A percentile compares a stretch with the other conserved stretches of the same genome.
phyloP scores from a whole-genome alignment of 2,797 vertebrate species.

The Macropus fuliginosus region DNA sequence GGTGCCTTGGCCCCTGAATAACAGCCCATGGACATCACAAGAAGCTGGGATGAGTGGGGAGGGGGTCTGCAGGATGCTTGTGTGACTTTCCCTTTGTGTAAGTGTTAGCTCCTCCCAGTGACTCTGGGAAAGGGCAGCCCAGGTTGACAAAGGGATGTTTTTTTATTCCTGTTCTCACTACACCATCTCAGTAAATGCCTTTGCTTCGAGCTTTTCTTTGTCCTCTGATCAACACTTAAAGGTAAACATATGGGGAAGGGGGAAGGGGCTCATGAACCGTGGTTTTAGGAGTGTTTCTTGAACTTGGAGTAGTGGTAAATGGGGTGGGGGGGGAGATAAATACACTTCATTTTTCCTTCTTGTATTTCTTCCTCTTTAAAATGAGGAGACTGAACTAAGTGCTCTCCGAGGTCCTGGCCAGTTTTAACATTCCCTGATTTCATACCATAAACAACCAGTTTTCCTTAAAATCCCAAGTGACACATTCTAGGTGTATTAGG shows the following conservation, averaged over 20 bases:
- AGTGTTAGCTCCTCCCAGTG: background rate
- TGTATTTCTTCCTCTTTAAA: background rate
- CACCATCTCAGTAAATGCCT: background rate
- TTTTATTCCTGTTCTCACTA: background rate
- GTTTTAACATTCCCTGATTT: background rate
- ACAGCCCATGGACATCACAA: background rate
- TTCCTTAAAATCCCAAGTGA: background rate
- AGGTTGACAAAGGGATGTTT: background rate
- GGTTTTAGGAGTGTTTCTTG: too few relatives aligned
- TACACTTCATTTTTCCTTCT: background rate
- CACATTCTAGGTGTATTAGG: background rate
- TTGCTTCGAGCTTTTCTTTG: background rate
- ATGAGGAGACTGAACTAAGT: background rate
- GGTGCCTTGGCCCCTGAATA: background rate
- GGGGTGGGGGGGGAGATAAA: background rate
- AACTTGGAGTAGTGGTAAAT: background rate
- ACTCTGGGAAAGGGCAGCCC: background rate
- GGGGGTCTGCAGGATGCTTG: background rate
- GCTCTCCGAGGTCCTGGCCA: background rate
- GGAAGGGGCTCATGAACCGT: background rate
- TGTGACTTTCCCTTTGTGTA: background rate
- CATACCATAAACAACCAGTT: background rate
- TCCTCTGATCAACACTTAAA: background rate
- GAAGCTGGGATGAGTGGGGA: background rate
- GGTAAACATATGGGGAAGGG: background rate